Conservation (phyloP, 2,113 vertebrate genomes). For the Manacus vitellinus region DNA sequence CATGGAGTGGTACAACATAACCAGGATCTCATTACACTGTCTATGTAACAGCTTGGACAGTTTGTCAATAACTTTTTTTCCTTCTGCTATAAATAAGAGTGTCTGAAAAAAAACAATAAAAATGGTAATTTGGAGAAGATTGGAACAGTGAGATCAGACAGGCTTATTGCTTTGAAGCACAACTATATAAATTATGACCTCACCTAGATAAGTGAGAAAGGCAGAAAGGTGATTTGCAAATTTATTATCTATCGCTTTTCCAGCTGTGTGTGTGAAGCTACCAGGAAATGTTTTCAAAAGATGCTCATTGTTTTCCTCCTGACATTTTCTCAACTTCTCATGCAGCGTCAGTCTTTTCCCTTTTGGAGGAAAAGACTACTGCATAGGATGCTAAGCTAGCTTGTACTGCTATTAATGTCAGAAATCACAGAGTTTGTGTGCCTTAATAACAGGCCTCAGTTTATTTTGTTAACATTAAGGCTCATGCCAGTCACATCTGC, state of each 20-base stretch:
- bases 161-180: conserved; percentile 6
- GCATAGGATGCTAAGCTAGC: background rate
- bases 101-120: background rate
- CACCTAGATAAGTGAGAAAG: background rate
- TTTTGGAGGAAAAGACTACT: background rate
- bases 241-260: conserved; percentile 24
- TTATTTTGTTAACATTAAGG: background rate
- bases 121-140: conserved; percentile 22
- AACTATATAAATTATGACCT: conserved; percentile 20
- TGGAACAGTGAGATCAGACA: background rate
- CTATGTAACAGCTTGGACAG: background rate
- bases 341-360: background rate
- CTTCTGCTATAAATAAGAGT: background rate
- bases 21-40: background rate
- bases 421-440: background rate
- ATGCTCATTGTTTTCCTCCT: background rate
- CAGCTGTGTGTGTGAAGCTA: background rate
- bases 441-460: background rate
- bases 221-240: conserved; percentile 40
- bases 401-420: background rate
- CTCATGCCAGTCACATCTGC: background rate
- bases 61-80: background rate
- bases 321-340: background rate
- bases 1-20: background rate
- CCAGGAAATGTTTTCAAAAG: conserved; percentile 11